A percentile compares a stretch with the other conserved stretches of the same genome.
Conservation (phyloP, 2,797 vertebrate species). For the Esox lucius region DNA sequence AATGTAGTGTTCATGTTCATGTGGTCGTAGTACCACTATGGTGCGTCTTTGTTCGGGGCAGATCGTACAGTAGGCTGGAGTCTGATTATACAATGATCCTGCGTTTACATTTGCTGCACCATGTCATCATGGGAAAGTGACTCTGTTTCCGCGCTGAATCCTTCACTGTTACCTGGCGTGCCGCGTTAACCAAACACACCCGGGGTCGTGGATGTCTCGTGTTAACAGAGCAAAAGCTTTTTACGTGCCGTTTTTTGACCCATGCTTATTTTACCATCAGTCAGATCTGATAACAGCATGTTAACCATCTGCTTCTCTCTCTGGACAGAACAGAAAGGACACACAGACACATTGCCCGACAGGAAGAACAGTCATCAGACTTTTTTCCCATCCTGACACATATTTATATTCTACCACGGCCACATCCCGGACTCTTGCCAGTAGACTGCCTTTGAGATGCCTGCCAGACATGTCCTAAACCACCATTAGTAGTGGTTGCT, state of each 20-base stretch:
- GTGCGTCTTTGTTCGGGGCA: too few relatives aligned
- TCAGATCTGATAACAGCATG: slow-evolving; percentile 51
- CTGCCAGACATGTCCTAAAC: too few relatives aligned
- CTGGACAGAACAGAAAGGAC: not conserved
- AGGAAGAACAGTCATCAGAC: slow-evolving; percentile 44
- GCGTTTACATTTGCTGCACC: not conserved
- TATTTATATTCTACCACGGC: slow-evolving; percentile 40
- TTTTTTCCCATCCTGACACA: slow-evolving; percentile 52
- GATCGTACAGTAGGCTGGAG: too few relatives aligned
- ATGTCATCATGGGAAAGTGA: not conserved
- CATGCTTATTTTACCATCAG: slow-evolving; percentile 66
- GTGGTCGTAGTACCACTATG: too few relatives aligned
- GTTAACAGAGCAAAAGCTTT: slow-evolving; percentile 53
- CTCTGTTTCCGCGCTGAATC: not conserved
- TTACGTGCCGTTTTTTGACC: slow-evolving; percentile 45
- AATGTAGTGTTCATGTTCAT: too few relatives aligned
- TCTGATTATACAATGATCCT: not conserved
- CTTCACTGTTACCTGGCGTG: slow-evolving; percentile 20
- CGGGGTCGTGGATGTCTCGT: slow-evolving; percentile 53
- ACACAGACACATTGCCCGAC: slow-evolving; percentile 26
- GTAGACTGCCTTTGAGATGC: too few relatives aligned
- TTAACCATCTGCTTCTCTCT: slow-evolving; percentile 43
- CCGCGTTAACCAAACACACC: slow-evolving; percentile 60
- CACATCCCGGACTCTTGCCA: not conserved
- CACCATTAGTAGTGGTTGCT: too few relatives aligned